These are phyloP conservation scores for Clinocottus analis DNA, from an alignment of 2,113 vertebrate genomes.

Conservation along the genomic window DNA sequence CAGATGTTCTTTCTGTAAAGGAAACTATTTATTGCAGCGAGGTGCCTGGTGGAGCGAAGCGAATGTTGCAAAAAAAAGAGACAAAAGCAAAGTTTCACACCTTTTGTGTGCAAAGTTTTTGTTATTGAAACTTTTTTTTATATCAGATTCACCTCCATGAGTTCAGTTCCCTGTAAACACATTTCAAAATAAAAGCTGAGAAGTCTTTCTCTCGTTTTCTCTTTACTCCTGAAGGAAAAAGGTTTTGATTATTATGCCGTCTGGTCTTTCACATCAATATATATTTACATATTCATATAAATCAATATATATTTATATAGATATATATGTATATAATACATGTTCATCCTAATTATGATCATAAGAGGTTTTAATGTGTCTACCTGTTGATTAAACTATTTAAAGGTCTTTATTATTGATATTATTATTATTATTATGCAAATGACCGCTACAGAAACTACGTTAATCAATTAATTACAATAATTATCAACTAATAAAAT, in stretches of 20 bases:
- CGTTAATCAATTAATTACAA: not conserved
- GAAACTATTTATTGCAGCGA: constrained; percentile 83
- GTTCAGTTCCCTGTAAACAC: constrained; percentile 83
- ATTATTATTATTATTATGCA: too few species aligned
- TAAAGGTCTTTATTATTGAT: too few species aligned
- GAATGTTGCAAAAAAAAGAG: constrained; percentile 74
- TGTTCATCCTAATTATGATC: too few species aligned
- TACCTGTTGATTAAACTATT: too few species aligned
- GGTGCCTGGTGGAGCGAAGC: constrained; percentile 71
- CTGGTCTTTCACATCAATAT: too few species aligned
- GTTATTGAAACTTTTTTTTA: constrained; percentile 84
- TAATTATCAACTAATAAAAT: not conserved
- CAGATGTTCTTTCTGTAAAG: constrained; percentile 78
- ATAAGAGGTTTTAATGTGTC: too few species aligned
- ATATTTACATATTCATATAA: too few species aligned
- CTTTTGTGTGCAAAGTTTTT: constrained; percentile 82
- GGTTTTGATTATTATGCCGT: not conserved
- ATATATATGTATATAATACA: too few species aligned
- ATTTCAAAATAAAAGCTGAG: constrained; percentile 84
- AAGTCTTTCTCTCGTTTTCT: not conserved
- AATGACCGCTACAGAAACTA: too few species aligned
- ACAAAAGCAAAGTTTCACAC: constrained; percentile 59
- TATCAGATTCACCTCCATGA: constrained; percentile 81
- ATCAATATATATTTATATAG: too few species aligned
- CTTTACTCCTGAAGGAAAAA: not conserved